These are phyloP conservation scores for Euphonia xanthogaster DNA, from an alignment of 2,797 vertebrate genomes.

Conservation along the genomic window DNA sequence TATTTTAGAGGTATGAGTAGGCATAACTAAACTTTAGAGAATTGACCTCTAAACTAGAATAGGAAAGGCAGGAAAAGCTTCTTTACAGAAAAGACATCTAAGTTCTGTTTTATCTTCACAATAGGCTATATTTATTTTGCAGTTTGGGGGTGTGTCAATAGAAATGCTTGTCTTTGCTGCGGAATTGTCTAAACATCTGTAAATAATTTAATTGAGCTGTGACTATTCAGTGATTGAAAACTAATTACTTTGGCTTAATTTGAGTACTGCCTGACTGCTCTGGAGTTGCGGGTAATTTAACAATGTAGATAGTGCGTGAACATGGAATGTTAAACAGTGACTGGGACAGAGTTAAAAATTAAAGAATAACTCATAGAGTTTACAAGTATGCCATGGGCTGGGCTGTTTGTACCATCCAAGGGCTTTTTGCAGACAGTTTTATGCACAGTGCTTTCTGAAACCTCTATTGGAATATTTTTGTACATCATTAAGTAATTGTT, in stretches of 20 bases:
- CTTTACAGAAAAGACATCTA: conserved; percentile 22
- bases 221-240: conserved; percentile 79
- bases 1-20: conserved; percentile 20
- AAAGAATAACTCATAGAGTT: background rate
- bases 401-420: background rate
- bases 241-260: conserved; percentile 77
- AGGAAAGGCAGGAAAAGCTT: background rate
- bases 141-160: conserved; percentile 52
- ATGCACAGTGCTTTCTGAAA: background rate
- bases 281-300: conserved; percentile 73
- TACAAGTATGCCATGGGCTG: background rate
- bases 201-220: conserved; percentile 80
- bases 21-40: conserved; percentile 28
- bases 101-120: conserved; percentile 61
- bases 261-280: conserved; percentile 74
- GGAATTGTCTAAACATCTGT: conserved; percentile 60
- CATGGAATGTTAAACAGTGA: conserved; percentile 68
- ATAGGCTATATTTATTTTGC: conserved; percentile 61
- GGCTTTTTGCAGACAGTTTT: background rate
- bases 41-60: conserved; percentile 11
- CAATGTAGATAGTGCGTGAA: conserved; percentile 67
- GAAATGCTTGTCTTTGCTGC: conserved; percentile 30
- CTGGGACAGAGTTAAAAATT: conserved; percentile 19
- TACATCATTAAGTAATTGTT: conserved; percentile 40
- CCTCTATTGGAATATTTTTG: background rate